Percentiles rank a stretch among this genome's conserved stretches.
phyloP scores from a whole-genome alignment of 2,888 invertebrate genomes.

The Cactoblastis cactorum region DNA sequence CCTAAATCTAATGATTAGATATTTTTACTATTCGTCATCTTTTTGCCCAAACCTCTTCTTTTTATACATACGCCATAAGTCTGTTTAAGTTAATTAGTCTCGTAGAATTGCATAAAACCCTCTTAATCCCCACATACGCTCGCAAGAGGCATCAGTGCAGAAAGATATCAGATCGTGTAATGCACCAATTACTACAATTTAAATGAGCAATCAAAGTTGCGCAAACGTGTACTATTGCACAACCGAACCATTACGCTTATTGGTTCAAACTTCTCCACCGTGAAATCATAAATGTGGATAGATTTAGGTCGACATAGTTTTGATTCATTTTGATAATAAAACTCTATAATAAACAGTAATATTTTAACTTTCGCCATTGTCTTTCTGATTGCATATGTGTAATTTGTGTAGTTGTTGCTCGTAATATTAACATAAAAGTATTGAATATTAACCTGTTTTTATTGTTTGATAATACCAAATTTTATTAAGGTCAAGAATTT shows the following conservation, averaged over 20 bases:
- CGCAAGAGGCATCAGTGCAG: slow-evolving; percentile 32
- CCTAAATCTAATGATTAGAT: too few species aligned
- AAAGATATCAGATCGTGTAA: slow-evolving; percentile 57
- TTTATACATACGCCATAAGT: too few species aligned
- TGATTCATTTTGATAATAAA: slow-evolving; percentile 13
- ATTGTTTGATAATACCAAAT: too few species aligned
- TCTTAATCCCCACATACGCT: neutral
- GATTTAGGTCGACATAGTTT: slow-evolving; percentile 19
- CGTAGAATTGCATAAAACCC: neutral
- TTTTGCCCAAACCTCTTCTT: too few species aligned
- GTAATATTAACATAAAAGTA: too few species aligned
- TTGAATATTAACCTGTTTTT: too few species aligned
- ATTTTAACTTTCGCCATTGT: slow-evolving; percentile 16
- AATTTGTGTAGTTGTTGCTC: too few species aligned
- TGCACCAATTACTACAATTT: slow-evolving; percentile 53
- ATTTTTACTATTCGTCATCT: too few species aligned
- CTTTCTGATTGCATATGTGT: neutral
- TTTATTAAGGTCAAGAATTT: too few species aligned
- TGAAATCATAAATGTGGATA: slow-evolving; percentile 16
- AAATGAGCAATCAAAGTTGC: slow-evolving; percentile 30
- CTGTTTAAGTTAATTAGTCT: neutral
- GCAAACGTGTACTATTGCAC: slow-evolving; percentile 23
- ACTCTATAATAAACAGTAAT: too few species aligned
- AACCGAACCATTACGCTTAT: slow-evolving; percentile 16
- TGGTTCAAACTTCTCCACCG: slow-evolving; percentile 13